A percentile compares a stretch with the other conserved stretches of the same genome.
These are phyloP conservation scores for Simalia tracyae DNA, from an alignment of 2,797 vertebrate species.

Conservation along the genomic window DNA sequence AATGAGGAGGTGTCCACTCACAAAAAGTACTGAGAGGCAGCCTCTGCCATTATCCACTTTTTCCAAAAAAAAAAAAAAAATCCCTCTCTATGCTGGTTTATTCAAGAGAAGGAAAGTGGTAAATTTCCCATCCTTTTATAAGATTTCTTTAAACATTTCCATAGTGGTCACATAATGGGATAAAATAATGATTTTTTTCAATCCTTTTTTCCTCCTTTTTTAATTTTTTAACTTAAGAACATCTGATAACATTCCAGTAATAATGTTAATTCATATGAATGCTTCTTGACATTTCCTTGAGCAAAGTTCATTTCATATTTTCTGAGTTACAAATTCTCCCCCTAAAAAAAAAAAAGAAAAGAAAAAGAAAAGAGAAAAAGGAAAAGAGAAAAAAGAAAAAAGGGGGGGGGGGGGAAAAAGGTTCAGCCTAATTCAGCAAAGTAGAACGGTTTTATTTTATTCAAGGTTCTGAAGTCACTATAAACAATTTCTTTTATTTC, in stretches of 20 bases:
- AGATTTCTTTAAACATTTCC: constrained; percentile 36
- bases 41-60: neutral
- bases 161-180: constrained; percentile 13
- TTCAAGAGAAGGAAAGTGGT: neutral
- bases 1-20: neutral
- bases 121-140: neutral
- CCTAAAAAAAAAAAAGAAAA: neutral
- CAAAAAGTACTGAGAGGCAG: neutral
- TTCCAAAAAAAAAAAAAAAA: neutral
- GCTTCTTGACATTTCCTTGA: constrained; percentile 30
- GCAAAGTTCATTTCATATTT: neutral
- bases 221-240: constrained; percentile 19
- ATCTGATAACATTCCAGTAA: constrained; percentile 48
- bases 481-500: neutral
- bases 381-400: too few species aligned
- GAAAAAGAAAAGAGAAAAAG: neutral
- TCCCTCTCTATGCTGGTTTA: neutral
- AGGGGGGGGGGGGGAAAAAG: neutral
- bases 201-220: constrained; percentile 38
- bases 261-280: constrained; percentile 43
- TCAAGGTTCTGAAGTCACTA: neutral
- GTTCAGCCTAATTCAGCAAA: constrained; percentile 9
- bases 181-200: constrained; percentile 49
- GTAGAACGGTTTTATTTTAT: constrained; percentile 15
- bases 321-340: neutral